phyloP scores from a whole-genome alignment of 2,888 invertebrate genomes.

The Andrena camellia region DNA sequence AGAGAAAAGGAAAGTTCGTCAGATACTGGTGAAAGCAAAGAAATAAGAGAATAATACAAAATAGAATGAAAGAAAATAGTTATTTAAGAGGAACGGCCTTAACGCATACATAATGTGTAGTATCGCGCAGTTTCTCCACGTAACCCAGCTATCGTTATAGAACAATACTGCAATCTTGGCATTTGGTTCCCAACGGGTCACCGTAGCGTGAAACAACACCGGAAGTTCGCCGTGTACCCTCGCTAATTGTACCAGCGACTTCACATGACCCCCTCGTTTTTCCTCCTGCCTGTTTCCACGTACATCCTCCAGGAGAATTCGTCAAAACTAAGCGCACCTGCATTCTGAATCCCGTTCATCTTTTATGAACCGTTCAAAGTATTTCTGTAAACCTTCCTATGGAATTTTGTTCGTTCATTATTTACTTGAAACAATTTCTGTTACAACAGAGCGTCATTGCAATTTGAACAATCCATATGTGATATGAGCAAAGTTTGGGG shows the following conservation, averaged over 20 bases:
- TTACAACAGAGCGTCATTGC: background rate
- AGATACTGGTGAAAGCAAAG: background rate
- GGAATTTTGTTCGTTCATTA: background rate
- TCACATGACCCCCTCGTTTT: slow-evolving; percentile 79
- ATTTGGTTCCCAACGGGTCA: slow-evolving; percentile 81
- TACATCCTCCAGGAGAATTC: slow-evolving; percentile 19
- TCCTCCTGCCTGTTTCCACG: slow-evolving; percentile 25
- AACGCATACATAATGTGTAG: slow-evolving; percentile 10
- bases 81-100: background rate
- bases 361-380: background rate
- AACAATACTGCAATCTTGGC: slow-evolving; percentile 81
- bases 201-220: slow-evolving; percentile 80
- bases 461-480: background rate
- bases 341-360: background rate
- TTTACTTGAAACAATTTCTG: background rate
- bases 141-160: slow-evolving; percentile 69
- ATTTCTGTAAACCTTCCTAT: background rate
- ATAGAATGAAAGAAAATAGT: background rate
- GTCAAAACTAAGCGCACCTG: background rate
- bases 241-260: slow-evolving; percentile 82
- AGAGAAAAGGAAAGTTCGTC: background rate
- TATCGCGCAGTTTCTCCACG: slow-evolving; percentile 53
- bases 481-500: background rate
- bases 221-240: slow-evolving; percentile 83
- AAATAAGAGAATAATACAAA: background rate